Evolutionary conservation across 2,888 invertebrate species (phyloP).

Genomic region (Hedychridium roseum): DNA sequence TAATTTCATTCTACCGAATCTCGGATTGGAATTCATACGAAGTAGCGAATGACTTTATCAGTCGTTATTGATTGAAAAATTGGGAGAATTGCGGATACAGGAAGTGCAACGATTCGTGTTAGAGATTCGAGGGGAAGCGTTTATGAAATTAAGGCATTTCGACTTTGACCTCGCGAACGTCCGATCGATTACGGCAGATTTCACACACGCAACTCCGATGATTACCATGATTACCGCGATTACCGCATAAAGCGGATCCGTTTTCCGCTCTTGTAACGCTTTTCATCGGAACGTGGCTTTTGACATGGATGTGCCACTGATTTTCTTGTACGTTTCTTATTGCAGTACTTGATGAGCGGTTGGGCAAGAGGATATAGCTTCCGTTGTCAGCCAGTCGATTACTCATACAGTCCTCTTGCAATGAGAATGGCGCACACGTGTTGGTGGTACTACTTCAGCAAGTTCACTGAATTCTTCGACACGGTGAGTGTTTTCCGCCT

Average conservation of each 20-base stretch:
- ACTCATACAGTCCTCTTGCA: constrained; percentile 80
- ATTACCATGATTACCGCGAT: not conserved
- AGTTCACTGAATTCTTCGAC: constrained; percentile 96
- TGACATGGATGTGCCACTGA: not conserved
- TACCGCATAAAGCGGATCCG: not conserved
- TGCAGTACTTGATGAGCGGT: constrained; percentile 86
- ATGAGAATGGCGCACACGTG: constrained; percentile 91
- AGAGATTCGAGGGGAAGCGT: too few species aligned
- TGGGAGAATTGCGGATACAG: too few species aligned
- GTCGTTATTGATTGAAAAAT: too few species aligned
- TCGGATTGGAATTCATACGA: too few species aligned
- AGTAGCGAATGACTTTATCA: too few species aligned
- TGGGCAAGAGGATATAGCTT: constrained; percentile 91
- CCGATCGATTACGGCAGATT: constrained; percentile 3
- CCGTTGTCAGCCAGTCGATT: constrained; percentile 91
- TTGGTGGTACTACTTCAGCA: constrained; percentile 98
- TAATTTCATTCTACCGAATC: too few species aligned
- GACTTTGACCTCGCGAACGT: constrained; percentile 13
- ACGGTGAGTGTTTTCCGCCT: constrained; percentile 72
- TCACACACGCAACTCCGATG: constrained; percentile 3
- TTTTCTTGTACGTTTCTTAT: constrained; percentile 30
- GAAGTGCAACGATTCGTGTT: too few species aligned
- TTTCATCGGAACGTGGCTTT: not conserved
- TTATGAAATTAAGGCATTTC: too few species aligned
- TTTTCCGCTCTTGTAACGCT: not conserved